A percentile compares a stretch with the other conserved stretches of the same genome.
These are phyloP conservation scores for Agriopis aurantiaria DNA, from an alignment of 2,888 invertebrate genomes.

Conservation along the genomic window DNA sequence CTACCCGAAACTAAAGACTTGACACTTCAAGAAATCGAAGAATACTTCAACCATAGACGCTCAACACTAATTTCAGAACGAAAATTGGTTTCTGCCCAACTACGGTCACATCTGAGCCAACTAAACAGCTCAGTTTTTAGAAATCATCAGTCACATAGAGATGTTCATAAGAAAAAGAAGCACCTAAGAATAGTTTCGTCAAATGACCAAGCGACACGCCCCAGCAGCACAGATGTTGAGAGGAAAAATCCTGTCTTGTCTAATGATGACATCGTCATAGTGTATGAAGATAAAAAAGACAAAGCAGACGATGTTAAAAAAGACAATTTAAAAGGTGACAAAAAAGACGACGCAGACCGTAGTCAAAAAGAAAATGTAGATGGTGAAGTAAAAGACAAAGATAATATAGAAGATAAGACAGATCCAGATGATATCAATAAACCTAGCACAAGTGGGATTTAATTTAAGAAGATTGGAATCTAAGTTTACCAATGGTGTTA, in stretches of 20 bases:
- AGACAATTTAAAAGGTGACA: not conserved
- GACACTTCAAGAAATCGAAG: slow-evolving; percentile 89
- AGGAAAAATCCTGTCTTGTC: not conserved
- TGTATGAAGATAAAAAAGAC: slow-evolving; percentile 8
- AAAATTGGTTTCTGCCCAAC: slow-evolving; percentile 51
- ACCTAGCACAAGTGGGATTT: slow-evolving; percentile 2
- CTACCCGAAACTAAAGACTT: slow-evolving; percentile 88
- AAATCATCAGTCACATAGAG: not conserved
- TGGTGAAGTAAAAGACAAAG: not conserved
- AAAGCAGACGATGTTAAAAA: not conserved
- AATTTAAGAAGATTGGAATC: not conserved
- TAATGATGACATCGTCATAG: not conserved
- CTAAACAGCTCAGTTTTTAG: not conserved
- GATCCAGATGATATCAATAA: not conserved
- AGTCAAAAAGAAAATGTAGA: not conserved
- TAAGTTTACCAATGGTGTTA: not conserved
- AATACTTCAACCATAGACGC: slow-evolving; percentile 86
- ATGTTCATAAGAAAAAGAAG: not conserved
- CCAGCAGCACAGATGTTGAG: not conserved
- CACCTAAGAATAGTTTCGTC: slow-evolving; percentile 7
- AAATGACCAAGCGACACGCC: not conserved
- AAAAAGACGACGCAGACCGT: not conserved
- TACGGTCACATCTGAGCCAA: not conserved
- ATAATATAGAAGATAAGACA: not conserved
- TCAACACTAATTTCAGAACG: slow-evolving; percentile 72